Evolutionary conservation across 2,888 invertebrate genomes (phyloP), one percentile per base, ranked within the genome.

Genomic region (Leistus spinibarbis): DNA sequence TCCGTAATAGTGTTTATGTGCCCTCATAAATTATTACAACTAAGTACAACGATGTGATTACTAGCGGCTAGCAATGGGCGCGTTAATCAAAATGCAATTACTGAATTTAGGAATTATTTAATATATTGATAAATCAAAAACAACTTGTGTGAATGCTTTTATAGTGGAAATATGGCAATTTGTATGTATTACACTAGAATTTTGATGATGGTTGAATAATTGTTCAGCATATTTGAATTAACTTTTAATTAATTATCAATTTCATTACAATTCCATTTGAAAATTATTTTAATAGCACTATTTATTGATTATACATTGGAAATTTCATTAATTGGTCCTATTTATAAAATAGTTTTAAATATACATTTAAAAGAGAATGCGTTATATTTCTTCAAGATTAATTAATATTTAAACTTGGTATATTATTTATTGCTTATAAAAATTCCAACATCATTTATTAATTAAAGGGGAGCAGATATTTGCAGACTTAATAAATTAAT

Each of bases 31-130:
- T 73, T 73, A 73, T 73, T 73, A 67, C 60, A 67, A 53, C 17
- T 73, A 73, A 73, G 73, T 73, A 67, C 27, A 67, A 67, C 60
- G 73, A 67, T 67, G 67, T 67, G 73, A 73, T 73, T 73, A 73
- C 57, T 9, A 40, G 3, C 23, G 64, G 20, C 19, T 64, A 66
- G 13, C 22, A 16, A 54, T 23, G 20, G 27, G 53, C 57, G 60
- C 57, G 66, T 60, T 73, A 67, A 67, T 66, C 67, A 67, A 66
- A 73, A 67, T 65, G 62, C 56, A 72, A 72, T 72, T 72, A 72
- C 24, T 57, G 56, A 7, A 57, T n/a, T n/a, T n/a, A n/a, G n/a
- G n/a, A 23, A 65, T 71, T 71, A 65, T 56, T 64, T 56, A 71
- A 65, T 64, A 57, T 69, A 71, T 65, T 71, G 65, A 56, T 40